A percentile compares a stretch with the other conserved stretches of the same genome.
Evolutionary conservation across 2,797 vertebrate species (phyloP).

Genomic region (Gadopsis bispinosus): DNA sequence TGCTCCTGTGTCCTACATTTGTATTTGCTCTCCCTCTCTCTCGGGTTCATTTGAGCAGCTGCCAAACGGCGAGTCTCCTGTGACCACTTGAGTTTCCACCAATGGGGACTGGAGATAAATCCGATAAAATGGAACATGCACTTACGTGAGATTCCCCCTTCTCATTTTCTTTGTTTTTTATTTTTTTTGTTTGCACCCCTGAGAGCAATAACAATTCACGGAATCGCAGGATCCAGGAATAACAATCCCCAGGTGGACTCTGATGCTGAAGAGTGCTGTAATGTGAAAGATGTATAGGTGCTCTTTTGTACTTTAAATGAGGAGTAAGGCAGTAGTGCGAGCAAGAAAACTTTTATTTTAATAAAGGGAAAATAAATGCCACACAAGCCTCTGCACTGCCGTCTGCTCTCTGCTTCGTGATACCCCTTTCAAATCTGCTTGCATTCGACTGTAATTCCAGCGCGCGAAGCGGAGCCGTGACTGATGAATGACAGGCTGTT

Average conservation of each 20-base stretch:
- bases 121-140: slow-evolving; percentile 37
- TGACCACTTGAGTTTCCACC: slow-evolving; percentile 54
- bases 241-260: slow-evolving; percentile 47
- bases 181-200: slow-evolving; percentile 42
- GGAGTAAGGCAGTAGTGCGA: neutral
- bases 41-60: slow-evolving; percentile 57
- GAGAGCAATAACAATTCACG: slow-evolving; percentile 63
- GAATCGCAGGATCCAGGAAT: slow-evolving; percentile 60
- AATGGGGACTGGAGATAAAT: slow-evolving; percentile 49
- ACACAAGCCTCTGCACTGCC: neutral
- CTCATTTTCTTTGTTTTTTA: slow-evolving; percentile 11
- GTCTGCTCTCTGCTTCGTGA: slow-evolving; percentile 23
- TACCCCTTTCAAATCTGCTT: slow-evolving; percentile 36
- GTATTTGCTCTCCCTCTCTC: slow-evolving; percentile 54
- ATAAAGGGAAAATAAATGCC: no score
- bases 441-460: slow-evolving; percentile 44
- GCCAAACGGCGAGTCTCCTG: slow-evolving; percentile 60
- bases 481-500: slow-evolving; percentile 55
- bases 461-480: slow-evolving; percentile 38
- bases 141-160: slow-evolving; percentile 29
- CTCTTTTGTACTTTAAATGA: slow-evolving; percentile 26
- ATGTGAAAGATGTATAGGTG: slow-evolving; percentile 43
- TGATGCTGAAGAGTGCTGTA: slow-evolving; percentile 17
- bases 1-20: slow-evolving; percentile 72
- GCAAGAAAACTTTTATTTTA: no score